Evolutionary conservation across 2,113 vertebrate species (phyloP).

Genomic region (Silurus meridionalis): DNA sequence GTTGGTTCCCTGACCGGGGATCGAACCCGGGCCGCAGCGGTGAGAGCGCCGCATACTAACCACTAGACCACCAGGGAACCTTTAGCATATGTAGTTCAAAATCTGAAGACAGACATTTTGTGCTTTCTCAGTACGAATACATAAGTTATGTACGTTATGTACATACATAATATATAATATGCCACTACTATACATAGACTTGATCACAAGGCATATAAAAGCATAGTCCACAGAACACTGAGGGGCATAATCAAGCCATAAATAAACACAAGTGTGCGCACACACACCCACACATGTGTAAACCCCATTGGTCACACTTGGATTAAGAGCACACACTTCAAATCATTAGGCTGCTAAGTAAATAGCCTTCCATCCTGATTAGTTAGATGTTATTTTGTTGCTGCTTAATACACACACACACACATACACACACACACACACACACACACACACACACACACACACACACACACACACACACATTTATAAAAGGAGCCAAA

Average conservation of each 20-base stretch:
- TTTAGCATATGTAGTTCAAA: no score
- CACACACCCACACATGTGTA: slow-evolving; percentile 3
- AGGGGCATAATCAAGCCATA: not conserved
- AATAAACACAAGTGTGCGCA: not conserved
- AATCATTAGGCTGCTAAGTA: slow-evolving; percentile 35
- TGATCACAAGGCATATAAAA: not conserved
- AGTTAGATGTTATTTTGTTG: slow-evolving; percentile 20
- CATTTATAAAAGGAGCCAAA: not conserved
- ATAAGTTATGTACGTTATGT: no score
- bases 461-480: slow-evolving; percentile 31
- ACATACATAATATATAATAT: not conserved
- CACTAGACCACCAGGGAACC: no score
- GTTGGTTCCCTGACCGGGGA: no score
- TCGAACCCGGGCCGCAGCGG: no score
- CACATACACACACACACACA: slow-evolving; percentile 1
- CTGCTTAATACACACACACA: not conserved
- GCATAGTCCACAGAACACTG: slow-evolving; percentile 12
- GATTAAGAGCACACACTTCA: slow-evolving; percentile 16
- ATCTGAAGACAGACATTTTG: no score
- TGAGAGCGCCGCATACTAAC: no score
- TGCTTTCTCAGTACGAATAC: no score
- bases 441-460: slow-evolving; percentile 27
- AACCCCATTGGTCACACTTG: slow-evolving; percentile 7
- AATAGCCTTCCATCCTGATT: slow-evolving; percentile 35
- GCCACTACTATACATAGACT: not conserved